These are phyloP conservation scores for Thalpophila matura DNA, from an alignment of 2,888 invertebrate species.

Conservation along the genomic window DNA sequence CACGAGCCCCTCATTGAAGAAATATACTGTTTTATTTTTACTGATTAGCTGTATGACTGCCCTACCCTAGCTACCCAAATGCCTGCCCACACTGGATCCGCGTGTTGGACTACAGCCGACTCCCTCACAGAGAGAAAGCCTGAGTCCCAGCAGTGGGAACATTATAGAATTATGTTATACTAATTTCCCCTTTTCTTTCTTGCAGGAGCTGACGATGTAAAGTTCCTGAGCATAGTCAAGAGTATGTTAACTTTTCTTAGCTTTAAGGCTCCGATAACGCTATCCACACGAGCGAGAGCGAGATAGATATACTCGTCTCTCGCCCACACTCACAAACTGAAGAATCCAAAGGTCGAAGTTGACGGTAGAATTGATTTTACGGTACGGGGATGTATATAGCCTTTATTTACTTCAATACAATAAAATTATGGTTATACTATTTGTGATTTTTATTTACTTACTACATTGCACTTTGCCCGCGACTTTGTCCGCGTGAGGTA, in stretches of 20 bases:
- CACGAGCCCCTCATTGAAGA: too few species aligned
- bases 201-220: constrained; percentile 91
- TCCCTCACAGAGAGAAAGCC: too few species aligned
- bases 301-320: constrained; percentile 25
- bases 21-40: too few species aligned
- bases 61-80: too few species aligned
- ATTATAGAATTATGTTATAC: not conserved
- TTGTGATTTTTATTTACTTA: constrained; percentile 41
- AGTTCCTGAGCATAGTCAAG: constrained; percentile 69
- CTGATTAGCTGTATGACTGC: too few species aligned
- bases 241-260: constrained; percentile 71
- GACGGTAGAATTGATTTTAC: constrained; percentile 43
- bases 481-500: too few species aligned
- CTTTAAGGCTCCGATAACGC: constrained; percentile 75
- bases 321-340: constrained; percentile 52
- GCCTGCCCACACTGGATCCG: too few species aligned
- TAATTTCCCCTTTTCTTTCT: constrained; percentile 53
- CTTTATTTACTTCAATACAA: constrained; percentile 76
- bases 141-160: too few species aligned
- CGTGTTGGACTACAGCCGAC: too few species aligned
- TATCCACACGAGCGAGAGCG: constrained; percentile 38
- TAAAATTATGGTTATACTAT: constrained; percentile 67
- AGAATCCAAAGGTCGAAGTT: constrained; percentile 61
- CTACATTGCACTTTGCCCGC: too few species aligned
- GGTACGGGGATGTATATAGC: constrained; percentile 79